phyloP scores from a whole-genome alignment of 2,113 vertebrate species.

The Cavia porcellus region DNA sequence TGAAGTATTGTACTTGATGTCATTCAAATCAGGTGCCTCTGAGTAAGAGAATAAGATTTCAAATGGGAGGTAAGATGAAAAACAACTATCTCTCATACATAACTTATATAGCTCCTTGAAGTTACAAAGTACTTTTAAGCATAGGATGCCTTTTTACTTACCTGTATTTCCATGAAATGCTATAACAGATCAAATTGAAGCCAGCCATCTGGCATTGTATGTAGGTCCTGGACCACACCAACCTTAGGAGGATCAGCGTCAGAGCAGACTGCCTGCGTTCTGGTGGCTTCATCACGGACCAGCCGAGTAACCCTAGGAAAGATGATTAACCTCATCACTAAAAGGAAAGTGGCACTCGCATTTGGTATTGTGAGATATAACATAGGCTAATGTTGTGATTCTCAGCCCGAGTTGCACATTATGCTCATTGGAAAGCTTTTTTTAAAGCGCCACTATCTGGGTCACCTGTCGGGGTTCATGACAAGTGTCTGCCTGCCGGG shows the following conservation, averaged over 20 bases:
- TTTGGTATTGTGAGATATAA: neutral
- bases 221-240: fast-evolving
- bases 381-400: neutral
- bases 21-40: neutral
- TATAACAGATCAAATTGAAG: neutral
- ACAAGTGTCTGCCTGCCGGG: too few relatives aligned
- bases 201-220: neutral
- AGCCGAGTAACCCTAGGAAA: neutral
- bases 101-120: conserved; percentile 19
- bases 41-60: neutral
- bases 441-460: neutral
- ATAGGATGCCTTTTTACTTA: neutral
- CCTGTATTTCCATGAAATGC: neutral
- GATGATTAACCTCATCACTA: neutral
- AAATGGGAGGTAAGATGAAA: neutral
- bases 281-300: too few relatives aligned
- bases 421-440: too few relatives aligned
- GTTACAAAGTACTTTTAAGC: neutral
- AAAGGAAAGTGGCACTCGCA: neutral
- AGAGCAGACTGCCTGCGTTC: neutral
- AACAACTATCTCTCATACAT: neutral
- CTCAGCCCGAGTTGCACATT: neutral
- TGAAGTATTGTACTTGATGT: neutral
- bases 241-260: neutral
- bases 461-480: neutral